Base-by-base conservation (phyloP, 2,888 invertebrate genomes). In the Spodoptera picta region DNA sequence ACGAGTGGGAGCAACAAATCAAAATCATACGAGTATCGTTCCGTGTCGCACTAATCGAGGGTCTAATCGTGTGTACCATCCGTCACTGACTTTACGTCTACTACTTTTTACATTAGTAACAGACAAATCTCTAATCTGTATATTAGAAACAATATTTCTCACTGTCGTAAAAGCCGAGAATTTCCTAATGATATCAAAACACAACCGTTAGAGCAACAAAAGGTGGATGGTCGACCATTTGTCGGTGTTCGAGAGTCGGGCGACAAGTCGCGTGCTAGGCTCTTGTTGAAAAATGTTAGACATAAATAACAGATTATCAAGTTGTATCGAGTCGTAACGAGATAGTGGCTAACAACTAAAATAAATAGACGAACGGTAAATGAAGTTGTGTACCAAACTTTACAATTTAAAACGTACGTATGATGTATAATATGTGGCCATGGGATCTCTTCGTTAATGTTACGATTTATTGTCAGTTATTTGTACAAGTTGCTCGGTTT, bases 221-320 rank as follows among this genome's bases (percentile, higher is more conserved):
- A 91, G 90, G 83, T 87, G 84, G 85, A 87, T 85, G 84, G 83
- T 81, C 72, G 79, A 79, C 83, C 86, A 91, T 92, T 92, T 90
- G 91, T 90, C 87, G 87, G 64, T 75, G 80, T 81, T 79, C 79
- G 76, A 72, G 74, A 81, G 84, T 87, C 82, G 85, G 85, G 80
- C 81, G 89, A 90, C 90, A 84, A 84, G 91, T 89, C 92, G 92
- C 92, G 92, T 91, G 92, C 90, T 87, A 82, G 81, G 78, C 73
- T 76, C 75, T 78, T 81, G 81, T 87, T 84, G 92, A 93, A 90
- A 91, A 92, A 93, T 92, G 84, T 86, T 79, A 69, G 75, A 87
- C 90, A 94, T 94, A 92, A 93, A 94, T 94, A 92, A 93, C 90
- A 86, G 92, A 93, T 94, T 94, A 94, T 92, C 93, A 87, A 87